Evolutionary conservation across 2,888 invertebrate species (phyloP), one percentile per base, ranked within the genome.

Genomic region (Drosophila eohydei): DNA sequence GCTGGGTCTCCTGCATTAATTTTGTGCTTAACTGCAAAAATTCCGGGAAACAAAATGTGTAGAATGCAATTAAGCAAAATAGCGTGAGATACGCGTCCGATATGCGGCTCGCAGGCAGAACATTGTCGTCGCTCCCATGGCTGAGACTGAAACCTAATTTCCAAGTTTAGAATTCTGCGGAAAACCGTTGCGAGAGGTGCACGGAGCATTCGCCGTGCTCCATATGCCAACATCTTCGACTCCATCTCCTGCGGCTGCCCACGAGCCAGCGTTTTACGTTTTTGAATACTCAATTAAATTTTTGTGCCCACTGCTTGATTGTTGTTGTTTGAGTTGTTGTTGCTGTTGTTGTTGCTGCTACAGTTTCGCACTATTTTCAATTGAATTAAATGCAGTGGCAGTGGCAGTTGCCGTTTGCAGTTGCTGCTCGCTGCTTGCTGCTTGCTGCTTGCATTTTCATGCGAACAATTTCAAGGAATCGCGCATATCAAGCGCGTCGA

Each of bases 401-500:
- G 68, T 40, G 14, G 50, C 50, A 16, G 50, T 12, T 1, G 69
- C 71, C 66, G 62, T 61, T 61, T 28, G 68, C 68, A 46, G 71
- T 48, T 44, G 69, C 58, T 41, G 65, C 21, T 44, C 16, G 58
- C 65, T 30, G 65, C 21, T 44, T 26, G 58, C 65, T 30, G 54
- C 46, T 63, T 66, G 44, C 64, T 41, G 64, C 68, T 79, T 78
- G 80, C 87, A 88, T 83, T 85, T 90, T 87, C 90, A 89, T 85
- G 90, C 88, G 90, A 91, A 89, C 91, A 91, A 91, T 91, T 91
- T 91, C 91, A 91, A 90, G 91, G 91, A 91, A 91, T 91, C 88
- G 91, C 88, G 91, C 91, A 91, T 91, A 91, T 91, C 91, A 91
- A 91, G 91, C 91, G 91, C 91, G 91, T 90, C 91, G 85, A 69